These are phyloP conservation scores for Julus scanicus DNA, from an alignment of 2,888 invertebrate genomes.

Conservation along the genomic window DNA sequence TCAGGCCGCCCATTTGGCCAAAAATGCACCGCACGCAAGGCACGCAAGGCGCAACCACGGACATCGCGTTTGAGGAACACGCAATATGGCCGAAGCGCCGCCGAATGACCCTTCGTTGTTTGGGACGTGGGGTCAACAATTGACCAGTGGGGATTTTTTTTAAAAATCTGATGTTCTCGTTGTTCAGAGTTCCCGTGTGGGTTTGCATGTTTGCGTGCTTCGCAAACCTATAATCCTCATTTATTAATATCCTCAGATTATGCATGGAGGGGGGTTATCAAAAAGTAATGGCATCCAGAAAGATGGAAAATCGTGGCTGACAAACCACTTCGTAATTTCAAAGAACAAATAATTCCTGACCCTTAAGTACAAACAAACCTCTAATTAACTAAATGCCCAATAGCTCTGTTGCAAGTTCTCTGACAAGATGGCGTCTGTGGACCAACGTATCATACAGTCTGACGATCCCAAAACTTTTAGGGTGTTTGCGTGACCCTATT, in stretches of 20 bases:
- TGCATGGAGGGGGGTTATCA: constrained; percentile 40
- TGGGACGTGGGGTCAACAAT: constrained; percentile 31
- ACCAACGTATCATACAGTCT: too few relatives aligned
- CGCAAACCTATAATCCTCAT: constrained; percentile 10
- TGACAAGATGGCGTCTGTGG: too few relatives aligned
- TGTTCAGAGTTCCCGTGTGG: not conserved
- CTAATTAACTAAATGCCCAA: not conserved
- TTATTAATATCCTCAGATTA: constrained; percentile 38
- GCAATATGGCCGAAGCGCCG: constrained; percentile 32
- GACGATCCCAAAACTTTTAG: not conserved
- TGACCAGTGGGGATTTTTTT: not conserved
- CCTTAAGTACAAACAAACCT: not conserved
- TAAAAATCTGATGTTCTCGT: not conserved
- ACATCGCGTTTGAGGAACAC: not conserved
- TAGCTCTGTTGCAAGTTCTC: not conserved
- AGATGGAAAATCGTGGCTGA: not conserved
- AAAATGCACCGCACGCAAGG: constrained; percentile 35
- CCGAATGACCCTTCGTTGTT: constrained; percentile 30
- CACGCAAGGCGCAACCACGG: constrained; percentile 39
- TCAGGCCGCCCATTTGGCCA: not conserved
- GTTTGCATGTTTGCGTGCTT: constrained; percentile 2
- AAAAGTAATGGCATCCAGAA: constrained; percentile 32
- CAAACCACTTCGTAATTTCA: not conserved
- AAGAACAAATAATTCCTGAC: constrained; percentile 41
- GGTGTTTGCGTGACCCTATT: constrained; percentile 3